Conservation (phyloP, 2,113 vertebrate genomes). For the Cygnus buccinator region DNA sequence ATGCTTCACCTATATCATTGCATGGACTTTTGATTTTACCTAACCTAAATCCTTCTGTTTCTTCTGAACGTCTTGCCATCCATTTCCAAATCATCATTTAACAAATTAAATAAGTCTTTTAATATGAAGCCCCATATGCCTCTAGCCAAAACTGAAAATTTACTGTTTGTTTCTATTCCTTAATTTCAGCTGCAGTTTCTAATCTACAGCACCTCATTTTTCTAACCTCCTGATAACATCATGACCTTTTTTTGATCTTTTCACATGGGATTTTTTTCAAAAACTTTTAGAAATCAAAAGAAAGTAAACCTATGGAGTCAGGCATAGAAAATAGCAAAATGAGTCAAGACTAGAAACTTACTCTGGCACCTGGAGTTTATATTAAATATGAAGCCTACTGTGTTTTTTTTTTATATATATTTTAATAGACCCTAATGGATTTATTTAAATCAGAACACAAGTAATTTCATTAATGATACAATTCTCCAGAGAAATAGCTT, state of each 20-base stretch:
- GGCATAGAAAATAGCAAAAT: neutral
- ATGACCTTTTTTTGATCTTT: neutral
- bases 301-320: neutral
- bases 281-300: neutral
- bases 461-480: neutral
- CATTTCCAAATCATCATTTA: neutral
- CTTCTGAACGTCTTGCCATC: neutral
- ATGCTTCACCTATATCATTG: neutral
- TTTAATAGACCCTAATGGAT: neutral
- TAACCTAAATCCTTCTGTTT: neutral
- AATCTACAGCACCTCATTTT: neutral
- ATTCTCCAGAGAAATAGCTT: neutral
- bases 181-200: neutral
- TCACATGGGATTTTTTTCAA: neutral
- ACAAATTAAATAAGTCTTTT: neutral
- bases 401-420: neutral
- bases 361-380: neutral
- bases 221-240: neutral
- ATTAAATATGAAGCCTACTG: neutral
- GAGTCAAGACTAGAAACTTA: neutral
- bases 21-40: neutral
- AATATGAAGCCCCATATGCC: neutral
- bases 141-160: neutral
- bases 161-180: neutral
- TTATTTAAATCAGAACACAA: neutral